Evolutionary conservation across 2,113 vertebrate species (phyloP).

Genomic region (Lethenteron reissneri): DNA sequence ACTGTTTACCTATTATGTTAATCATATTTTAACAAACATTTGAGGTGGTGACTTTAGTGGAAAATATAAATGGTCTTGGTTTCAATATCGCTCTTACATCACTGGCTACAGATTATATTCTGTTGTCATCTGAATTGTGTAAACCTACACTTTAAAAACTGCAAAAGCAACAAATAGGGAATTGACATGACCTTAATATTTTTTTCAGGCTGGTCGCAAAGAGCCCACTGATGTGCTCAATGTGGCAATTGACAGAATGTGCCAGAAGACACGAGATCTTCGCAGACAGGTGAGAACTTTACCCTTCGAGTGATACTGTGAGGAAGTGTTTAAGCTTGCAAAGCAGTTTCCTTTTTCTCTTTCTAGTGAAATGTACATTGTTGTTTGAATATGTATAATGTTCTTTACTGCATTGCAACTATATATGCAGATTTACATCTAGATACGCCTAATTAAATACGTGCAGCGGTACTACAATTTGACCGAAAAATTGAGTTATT

Average conservation of each 20-base stretch:
- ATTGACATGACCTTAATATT: too few relatives aligned
- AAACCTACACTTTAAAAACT: too few relatives aligned
- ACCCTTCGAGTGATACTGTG: not conserved
- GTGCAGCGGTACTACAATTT: too few relatives aligned
- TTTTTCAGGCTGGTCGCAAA: not conserved
- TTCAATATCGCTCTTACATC: too few relatives aligned
- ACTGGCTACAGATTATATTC: too few relatives aligned
- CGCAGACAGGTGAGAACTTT: slow-evolving; percentile 1
- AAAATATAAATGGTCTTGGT: too few relatives aligned
- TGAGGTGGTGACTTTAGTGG: too few relatives aligned
- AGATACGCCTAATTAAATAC: not conserved
- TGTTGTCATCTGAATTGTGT: too few relatives aligned
- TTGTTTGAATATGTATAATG: not conserved
- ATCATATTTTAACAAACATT: too few relatives aligned
- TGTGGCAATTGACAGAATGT: slow-evolving; percentile 3
- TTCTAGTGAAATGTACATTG: not conserved
- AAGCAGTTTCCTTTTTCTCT: not conserved
- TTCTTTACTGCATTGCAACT: not conserved
- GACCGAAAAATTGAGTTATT: too few relatives aligned
- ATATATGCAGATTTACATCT: not conserved
- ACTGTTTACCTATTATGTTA: too few relatives aligned
- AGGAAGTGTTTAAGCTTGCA: not conserved
- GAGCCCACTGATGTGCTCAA: slow-evolving; percentile 3
- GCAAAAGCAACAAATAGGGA: too few relatives aligned
- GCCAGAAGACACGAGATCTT: not conserved